Percentiles rank a stretch among this genome's conserved stretches.
These are phyloP conservation scores for Trididemnum nubilum DNA, from an alignment of 23 tunicate species.

Conservation along the genomic window DNA sequence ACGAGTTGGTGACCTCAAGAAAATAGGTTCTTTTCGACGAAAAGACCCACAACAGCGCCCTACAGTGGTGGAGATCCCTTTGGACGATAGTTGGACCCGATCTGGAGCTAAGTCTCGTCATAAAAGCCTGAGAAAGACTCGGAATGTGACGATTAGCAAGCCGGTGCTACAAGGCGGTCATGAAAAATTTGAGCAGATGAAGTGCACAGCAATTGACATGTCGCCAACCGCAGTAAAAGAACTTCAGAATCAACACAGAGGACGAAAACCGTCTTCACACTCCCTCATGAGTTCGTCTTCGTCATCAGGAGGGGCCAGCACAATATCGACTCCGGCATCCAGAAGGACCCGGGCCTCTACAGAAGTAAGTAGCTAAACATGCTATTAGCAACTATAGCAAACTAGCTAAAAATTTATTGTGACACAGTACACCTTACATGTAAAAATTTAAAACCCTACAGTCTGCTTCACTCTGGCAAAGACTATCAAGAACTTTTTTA, in stretches of 20 bases:
- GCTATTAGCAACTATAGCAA: too few relatives aligned
- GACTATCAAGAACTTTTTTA: too few relatives aligned
- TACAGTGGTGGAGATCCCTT: conserved; percentile 13
- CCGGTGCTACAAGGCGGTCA: conserved; percentile 65
- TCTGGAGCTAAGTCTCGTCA: neutral
- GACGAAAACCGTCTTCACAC: conserved; percentile 62
- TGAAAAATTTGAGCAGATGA: conserved; percentile 57
- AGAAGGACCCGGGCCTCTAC: conserved; percentile 44
- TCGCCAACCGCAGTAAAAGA: conserved; percentile 4
- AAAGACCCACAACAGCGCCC: conserved; percentile 40
- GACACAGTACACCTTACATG: too few relatives aligned
- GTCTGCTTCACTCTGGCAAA: too few relatives aligned
- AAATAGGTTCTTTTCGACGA: conserved; percentile 62
- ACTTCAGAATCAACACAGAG: conserved; percentile 44
- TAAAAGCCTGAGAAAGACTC: conserved; percentile 39
- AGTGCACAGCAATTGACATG: conserved; percentile 54
- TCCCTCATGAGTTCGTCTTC: conserved; percentile 69
- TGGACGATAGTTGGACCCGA: conserved; percentile 8
- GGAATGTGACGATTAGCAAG: conserved; percentile 38
- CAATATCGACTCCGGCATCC: conserved; percentile 58
- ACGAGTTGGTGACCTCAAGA: conserved; percentile 55
- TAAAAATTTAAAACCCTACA: too few relatives aligned
- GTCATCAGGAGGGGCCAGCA: conserved; percentile 54
- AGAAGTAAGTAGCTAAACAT: conserved; percentile 36
- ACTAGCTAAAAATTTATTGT: too few relatives aligned